Evolutionary conservation across 2,113 vertebrate genomes (phyloP).

Genomic region (Plecotus auritus): DNA sequence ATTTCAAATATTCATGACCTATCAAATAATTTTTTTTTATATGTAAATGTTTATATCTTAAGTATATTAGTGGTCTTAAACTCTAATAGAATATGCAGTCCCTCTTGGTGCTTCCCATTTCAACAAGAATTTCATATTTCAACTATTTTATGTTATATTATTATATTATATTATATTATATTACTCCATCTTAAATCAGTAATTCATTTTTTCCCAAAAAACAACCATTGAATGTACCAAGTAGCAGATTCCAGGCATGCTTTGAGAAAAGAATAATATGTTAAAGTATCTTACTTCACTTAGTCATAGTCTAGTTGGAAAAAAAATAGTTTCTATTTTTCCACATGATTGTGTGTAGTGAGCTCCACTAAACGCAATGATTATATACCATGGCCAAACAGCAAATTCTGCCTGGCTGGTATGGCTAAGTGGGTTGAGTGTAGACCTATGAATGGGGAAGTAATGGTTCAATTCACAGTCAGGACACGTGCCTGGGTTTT

Average conservation of each 20-base stretch:
- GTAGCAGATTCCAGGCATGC: neutral
- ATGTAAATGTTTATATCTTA: neutral
- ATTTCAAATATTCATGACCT: neutral
- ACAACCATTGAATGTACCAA: neutral
- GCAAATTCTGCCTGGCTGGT: neutral
- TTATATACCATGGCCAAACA: neutral
- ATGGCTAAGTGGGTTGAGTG: too few species aligned
- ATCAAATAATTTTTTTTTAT: neutral
- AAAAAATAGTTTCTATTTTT: neutral
- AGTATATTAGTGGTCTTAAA: neutral
- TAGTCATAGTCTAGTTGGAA: neutral
- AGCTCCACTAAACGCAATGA: neutral
- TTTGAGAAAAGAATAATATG: neutral
- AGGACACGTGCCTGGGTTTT: too few species aligned
- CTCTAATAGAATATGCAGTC: neutral
- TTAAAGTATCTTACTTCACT: neutral
- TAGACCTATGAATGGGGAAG: too few species aligned
- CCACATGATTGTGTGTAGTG: neutral
- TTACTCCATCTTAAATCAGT: neutral
- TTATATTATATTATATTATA: neutral
- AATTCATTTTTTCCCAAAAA: neutral
- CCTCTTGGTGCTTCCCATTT: neutral
- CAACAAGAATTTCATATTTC: neutral
- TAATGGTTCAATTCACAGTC: too few species aligned
- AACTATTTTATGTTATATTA: neutral